Percentiles rank a stretch among this genome's conserved stretches.
Conservation (phyloP, 2,797 vertebrate species). For the Hephaestus fuliginosus region DNA sequence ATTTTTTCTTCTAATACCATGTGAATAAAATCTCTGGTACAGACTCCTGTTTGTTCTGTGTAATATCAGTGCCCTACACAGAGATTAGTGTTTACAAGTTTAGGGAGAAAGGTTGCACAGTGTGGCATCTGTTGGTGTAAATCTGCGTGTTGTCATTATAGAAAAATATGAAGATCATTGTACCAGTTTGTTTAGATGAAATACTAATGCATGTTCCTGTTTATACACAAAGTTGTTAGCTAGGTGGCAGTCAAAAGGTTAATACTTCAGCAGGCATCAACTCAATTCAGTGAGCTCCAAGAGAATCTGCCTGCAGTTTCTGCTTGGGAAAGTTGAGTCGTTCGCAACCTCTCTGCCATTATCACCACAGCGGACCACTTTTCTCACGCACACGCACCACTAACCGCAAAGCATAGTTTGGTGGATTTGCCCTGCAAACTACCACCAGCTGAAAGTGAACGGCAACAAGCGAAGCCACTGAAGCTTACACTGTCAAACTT, state of each 20-base stretch:
- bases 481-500: background rate
- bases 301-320: slow-evolving; percentile 19
- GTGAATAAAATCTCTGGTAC: background rate
- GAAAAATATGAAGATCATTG: background rate
- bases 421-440: slow-evolving; percentile 19
- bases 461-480: background rate
- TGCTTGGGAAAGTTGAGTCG: slow-evolving; percentile 3
- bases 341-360: slow-evolving; percentile 27
- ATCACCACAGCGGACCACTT: background rate
- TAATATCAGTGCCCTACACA: background rate
- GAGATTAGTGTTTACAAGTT: background rate
- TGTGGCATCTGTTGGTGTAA: background rate
- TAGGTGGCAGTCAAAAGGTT: background rate
- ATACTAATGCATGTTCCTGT: background rate
- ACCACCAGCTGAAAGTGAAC: slow-evolving; percentile 16
- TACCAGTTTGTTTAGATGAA: background rate
- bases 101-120: background rate
- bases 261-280: background rate
- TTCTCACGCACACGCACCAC: slow-evolving; percentile 8
- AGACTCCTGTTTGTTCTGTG: background rate
- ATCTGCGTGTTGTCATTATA: background rate
- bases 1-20: background rate
- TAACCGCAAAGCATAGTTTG: slow-evolving; percentile 21
- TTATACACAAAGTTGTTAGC: background rate
- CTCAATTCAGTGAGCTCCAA: background rate